A percentile compares a stretch with the other conserved stretches of the same genome.
These are phyloP conservation scores for Labroides dimidiatus DNA, from an alignment of 2,797 vertebrate species.

Conservation along the genomic window DNA sequence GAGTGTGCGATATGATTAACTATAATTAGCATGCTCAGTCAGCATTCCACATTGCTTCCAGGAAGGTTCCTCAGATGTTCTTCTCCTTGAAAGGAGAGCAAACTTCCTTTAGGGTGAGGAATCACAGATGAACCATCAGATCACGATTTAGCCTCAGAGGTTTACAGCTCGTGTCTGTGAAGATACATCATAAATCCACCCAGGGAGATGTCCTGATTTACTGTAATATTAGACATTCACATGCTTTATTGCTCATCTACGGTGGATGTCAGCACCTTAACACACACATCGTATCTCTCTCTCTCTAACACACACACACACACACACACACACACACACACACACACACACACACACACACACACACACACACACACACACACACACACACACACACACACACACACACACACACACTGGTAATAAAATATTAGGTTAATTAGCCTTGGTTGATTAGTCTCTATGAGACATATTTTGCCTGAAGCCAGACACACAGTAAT, in stretches of 20 bases:
- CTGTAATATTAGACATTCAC: constrained; percentile 39
- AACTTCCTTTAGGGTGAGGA: constrained; percentile 10
- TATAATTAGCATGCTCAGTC: constrained; percentile 49
- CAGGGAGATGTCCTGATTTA: constrained; percentile 13
- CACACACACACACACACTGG: constrained; percentile 7
- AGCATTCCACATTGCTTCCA: constrained; percentile 14
- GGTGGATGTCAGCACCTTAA: constrained; percentile 20
- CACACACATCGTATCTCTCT: background rate
- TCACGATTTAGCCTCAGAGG: constrained; percentile 22
- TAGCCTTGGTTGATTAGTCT: constrained; percentile 71
- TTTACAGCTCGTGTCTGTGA: constrained; percentile 2
- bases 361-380: background rate
- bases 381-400: background rate
- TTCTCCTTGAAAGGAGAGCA: background rate
- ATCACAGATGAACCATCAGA: constrained; percentile 15
- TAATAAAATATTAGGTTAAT: constrained; percentile 71
- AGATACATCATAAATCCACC: constrained; percentile 27
- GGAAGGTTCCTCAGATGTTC: constrained; percentile 11
- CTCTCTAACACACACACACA: background rate
- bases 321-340: constrained; percentile 3
- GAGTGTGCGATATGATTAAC: constrained; percentile 53
- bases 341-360: constrained; percentile 2
- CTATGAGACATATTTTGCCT: constrained; percentile 71
- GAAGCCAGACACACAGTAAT: constrained; percentile 77
- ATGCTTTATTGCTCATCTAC: constrained; percentile 28